These are phyloP conservation scores for Archivesica marissinica DNA, from an alignment of 1,140 invertebrate genomes.

Conservation along the genomic window DNA sequence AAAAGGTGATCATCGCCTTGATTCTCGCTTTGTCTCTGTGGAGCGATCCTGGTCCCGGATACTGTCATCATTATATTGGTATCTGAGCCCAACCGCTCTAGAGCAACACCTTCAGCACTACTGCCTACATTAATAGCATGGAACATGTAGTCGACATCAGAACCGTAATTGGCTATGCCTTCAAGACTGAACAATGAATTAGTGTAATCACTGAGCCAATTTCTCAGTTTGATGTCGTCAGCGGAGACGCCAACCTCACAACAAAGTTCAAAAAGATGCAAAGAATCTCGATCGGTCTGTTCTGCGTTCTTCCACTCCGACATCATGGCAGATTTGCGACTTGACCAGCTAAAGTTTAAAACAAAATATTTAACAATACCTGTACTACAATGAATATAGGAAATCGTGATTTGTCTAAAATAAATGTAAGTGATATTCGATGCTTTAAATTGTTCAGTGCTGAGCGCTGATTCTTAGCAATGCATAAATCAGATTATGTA, in stretches of 20 bases:
- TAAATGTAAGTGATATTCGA: no score
- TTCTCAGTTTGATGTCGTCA: constrained; percentile 39
- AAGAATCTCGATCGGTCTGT: constrained; percentile 52
- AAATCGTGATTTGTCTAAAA: no score
- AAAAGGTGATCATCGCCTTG: constrained; percentile 37
- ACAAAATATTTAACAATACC: no score
- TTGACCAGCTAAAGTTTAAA: no score
- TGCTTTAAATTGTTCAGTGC: no score
- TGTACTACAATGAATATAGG: no score
- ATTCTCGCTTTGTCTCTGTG: constrained; percentile 37
- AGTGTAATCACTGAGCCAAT: constrained; percentile 57
- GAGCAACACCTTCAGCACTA: constrained; percentile 40
- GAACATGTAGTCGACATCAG: constrained; percentile 55
- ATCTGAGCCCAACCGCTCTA: constrained; percentile 52
- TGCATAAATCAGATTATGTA: no score
- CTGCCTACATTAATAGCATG: constrained; percentile 54
- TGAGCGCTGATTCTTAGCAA: no score
- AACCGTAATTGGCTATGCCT: constrained; percentile 57
- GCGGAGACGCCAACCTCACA: constrained; percentile 42
- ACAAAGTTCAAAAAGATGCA: constrained; percentile 53
- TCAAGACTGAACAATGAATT: constrained; percentile 56
- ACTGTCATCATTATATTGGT: constrained; percentile 58
- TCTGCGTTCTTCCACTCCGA: constrained; percentile 46
- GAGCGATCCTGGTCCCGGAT: constrained; percentile 49
- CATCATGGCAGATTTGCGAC: no score